Evolutionary conservation across 2,888 invertebrate genomes (phyloP), one percentile per base, ranked within the genome.

Genomic region (Tineola bisselliella): DNA sequence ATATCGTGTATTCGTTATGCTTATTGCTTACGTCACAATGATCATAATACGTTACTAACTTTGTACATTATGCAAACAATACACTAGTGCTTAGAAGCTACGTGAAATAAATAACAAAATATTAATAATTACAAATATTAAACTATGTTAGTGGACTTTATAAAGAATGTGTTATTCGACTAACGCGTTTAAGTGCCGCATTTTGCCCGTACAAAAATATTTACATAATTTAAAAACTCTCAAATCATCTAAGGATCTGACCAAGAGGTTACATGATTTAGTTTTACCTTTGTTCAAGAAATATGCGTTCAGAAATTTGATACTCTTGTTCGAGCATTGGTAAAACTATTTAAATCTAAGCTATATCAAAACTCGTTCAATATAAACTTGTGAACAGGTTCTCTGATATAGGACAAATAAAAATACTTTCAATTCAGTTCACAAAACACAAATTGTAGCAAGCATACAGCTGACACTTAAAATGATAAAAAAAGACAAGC

Each of bases 31-130:
- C 18, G 48, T 48, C 48, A 60, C 33, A 10, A 13, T 61, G 43
- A 18, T 17, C 38, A 19, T 38, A 13, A 78, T 61, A 64, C 65
- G 76, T 70, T 71, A 71, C 48, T 75, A 69, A 69, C 70, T 75
- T 78, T 77, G 71, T 81, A 81, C 76, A 79, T 73, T 75, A 80
- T 71, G 78, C 79, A 77, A 83, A 77, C n/a, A 70, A 71, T 68
- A 70, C 77, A 79, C 69, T 66, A 65, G 76, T 79, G 79, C 81
- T 75, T 79, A 76, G 44, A 70, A 72, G 74, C 79, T 84, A 83
- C 3, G 38, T 38, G 38, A 75, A 73, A 76, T 78, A 81, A 83
- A 79, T 76, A 77, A 72, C 68, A 72, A 79, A 75, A 75, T 73
- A 73, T n/a, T 25, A 52, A 69, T 71, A 68, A 72, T 73, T 74